Percentiles rank a stretch among this genome's conserved stretches.
These are phyloP conservation scores for Albula goreensis DNA, from an alignment of 2,113 vertebrate genomes.

Conservation along the genomic window DNA sequence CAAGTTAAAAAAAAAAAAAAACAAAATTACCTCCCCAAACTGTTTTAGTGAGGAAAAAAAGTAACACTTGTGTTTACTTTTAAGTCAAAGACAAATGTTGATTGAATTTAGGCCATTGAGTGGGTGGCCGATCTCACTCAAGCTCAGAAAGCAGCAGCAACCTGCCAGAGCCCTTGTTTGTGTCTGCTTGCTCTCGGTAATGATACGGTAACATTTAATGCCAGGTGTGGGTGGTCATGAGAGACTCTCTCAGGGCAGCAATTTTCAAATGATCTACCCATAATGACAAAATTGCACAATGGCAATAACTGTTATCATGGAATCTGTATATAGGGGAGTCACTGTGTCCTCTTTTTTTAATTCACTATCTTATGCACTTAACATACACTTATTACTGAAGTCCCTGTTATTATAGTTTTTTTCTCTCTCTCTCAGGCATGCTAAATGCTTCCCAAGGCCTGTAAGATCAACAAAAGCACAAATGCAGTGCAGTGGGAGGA, in stretches of 20 bases:
- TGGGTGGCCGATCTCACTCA: neutral
- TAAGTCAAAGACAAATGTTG: neutral
- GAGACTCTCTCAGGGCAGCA: constrained; percentile 15
- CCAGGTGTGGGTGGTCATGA: constrained; percentile 22
- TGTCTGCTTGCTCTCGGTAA: constrained; percentile 27
- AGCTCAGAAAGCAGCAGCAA: neutral
- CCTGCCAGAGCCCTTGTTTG: constrained; percentile 26
- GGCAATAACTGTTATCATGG: neutral
- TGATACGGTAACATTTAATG: constrained; percentile 22
- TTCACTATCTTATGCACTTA: neutral
- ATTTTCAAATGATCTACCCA: neutral
- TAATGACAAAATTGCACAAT: neutral
- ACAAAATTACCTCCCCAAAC: neutral
- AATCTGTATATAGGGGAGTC: neutral
- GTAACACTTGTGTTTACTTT: neutral
- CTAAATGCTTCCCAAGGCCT: neutral
- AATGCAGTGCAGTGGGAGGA: neutral
- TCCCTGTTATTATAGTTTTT: constrained; percentile 2
- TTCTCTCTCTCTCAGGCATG: neutral
- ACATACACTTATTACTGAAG: constrained; percentile 10
- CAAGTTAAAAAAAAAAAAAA: neutral
- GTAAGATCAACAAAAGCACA: neutral
- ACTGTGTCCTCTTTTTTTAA: neutral
- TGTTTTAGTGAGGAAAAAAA: neutral
- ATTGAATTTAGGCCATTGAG: neutral